Evolutionary conservation across 1,140 invertebrate species (phyloP), one percentile per base, ranked within the genome.

Genomic region (Tenebrio molitor): DNA sequence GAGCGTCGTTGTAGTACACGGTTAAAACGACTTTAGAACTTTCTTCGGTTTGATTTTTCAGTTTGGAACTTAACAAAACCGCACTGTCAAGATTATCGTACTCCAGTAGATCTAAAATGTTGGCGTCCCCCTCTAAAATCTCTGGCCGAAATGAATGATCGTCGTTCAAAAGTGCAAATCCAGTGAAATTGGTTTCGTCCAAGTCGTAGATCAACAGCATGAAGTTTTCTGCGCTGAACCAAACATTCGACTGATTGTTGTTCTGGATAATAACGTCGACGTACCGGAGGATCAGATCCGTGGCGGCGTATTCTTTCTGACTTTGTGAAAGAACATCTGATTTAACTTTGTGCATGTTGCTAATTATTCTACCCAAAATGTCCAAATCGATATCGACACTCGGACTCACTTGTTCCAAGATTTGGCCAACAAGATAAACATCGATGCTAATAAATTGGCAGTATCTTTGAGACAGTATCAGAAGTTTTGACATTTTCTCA

Each of bases 281-380:
- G n/a, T 23, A 34, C 44, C 76, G 36, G 1, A 80, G 41, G 29
- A 80, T 74, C 5, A 58, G 70, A 34, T 80, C 77, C 4, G 78
- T 80, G 1, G 78, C 74, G 1, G 50, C 65, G 39, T 70, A 67
- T 7, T 69, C 23, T 7, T 39, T 7, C 63, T 79, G 78, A 7
- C 77, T 71, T 29, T 74, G n/a, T 16, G 33, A 41, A 16, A 79
- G 66, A 50, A 76, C 46, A 1, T 53, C 23, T 33, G 15, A 66
- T 3, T 70, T 14, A 1, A 71, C 25, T 62, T 39, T 7, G 10
- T 73, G 66, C 2, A 69, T 16, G 21, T 73, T 69, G 15, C 42
- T 69, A 1, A 64, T 39, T 16, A 69, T 44, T 10, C 44, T 17
- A 1, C 10, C 50, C 8, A 46, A 8, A 19, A 17, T 34, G 36